These are phyloP conservation scores for Lepidurus packardi DNA, from an alignment of 1,140 invertebrate species.

Conservation along the genomic window DNA sequence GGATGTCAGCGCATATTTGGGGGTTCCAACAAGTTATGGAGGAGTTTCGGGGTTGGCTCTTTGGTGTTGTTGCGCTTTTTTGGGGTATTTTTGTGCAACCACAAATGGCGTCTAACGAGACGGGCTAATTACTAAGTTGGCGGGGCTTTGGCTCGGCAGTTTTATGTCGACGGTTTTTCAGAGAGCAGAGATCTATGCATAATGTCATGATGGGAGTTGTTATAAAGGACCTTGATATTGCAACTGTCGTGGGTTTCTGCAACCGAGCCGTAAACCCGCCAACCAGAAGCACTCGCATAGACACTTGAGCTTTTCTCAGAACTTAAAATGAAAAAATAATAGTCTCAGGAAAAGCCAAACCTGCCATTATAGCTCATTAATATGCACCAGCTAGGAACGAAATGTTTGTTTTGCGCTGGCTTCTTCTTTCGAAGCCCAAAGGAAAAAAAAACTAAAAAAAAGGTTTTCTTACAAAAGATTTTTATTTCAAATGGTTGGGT, in stretches of 20 bases:
- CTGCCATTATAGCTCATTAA: slow-evolving; percentile 22
- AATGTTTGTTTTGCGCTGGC: slow-evolving; percentile 6
- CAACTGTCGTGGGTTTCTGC: slow-evolving; percentile 7
- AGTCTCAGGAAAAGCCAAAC: not conserved
- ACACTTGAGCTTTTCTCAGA: slow-evolving; percentile 8
- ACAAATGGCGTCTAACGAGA: slow-evolving; percentile 21
- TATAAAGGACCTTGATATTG: slow-evolving; percentile 22
- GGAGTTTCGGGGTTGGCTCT: slow-evolving; percentile 2
- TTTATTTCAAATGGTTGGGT: not conserved
- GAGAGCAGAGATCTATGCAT: slow-evolving; percentile 13
- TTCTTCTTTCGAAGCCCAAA: not conserved
- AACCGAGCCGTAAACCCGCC: slow-evolving; percentile 20
- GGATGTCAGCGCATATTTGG: slow-evolving; percentile 13
- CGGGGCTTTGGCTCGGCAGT: slow-evolving; percentile 16
- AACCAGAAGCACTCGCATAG: slow-evolving; percentile 9
- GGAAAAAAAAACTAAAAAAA: not conserved
- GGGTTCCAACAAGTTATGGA: slow-evolving; percentile 6
- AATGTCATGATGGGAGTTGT: slow-evolving; percentile 21
- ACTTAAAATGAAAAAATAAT: slow-evolving; percentile 22
- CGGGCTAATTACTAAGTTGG: slow-evolving; percentile 21
- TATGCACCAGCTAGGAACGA: slow-evolving; percentile 11
- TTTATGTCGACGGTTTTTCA: slow-evolving; percentile 19
- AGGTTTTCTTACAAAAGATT: not conserved
- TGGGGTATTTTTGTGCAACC: slow-evolving; percentile 17
- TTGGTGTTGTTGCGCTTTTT: not conserved